These are phyloP conservation scores for Tragelaphus strepsiceros DNA, from an alignment of 2,113 vertebrate genomes.

Conservation along the genomic window DNA sequence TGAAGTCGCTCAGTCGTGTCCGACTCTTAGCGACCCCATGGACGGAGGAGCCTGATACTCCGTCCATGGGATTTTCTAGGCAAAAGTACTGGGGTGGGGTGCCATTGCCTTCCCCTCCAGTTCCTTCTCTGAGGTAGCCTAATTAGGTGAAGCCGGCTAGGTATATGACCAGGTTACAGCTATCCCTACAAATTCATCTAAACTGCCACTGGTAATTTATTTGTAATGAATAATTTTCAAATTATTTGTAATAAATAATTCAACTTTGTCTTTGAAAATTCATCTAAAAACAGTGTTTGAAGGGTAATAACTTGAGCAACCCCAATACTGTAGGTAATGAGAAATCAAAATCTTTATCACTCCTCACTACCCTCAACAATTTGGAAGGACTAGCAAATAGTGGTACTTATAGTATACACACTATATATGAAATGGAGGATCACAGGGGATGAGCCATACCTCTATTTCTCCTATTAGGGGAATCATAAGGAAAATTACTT, in stretches of 20 bases:
- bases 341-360: background rate
- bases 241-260: background rate
- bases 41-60: too few species aligned
- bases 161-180: background rate
- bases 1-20: too few species aligned
- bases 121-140: background rate
- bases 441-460: background rate
- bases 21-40: too few species aligned
- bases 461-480: background rate
- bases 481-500: background rate
- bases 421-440: background rate
- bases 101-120: too few species aligned
- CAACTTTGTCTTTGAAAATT: conserved; percentile 12
- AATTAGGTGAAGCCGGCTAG: background rate
- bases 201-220: background rate
- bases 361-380: background rate
- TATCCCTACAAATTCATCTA: background rate
- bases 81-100: too few species aligned
- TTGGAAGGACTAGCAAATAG: background rate
- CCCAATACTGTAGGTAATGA: background rate
- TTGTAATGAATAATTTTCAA: background rate
- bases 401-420: background rate
- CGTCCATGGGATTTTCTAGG: too few species aligned
- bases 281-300: background rate
- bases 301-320: background rate